These are phyloP conservation scores for Bothrops jararaca DNA, from an alignment of 2,113 vertebrate species.

Conservation along the genomic window DNA sequence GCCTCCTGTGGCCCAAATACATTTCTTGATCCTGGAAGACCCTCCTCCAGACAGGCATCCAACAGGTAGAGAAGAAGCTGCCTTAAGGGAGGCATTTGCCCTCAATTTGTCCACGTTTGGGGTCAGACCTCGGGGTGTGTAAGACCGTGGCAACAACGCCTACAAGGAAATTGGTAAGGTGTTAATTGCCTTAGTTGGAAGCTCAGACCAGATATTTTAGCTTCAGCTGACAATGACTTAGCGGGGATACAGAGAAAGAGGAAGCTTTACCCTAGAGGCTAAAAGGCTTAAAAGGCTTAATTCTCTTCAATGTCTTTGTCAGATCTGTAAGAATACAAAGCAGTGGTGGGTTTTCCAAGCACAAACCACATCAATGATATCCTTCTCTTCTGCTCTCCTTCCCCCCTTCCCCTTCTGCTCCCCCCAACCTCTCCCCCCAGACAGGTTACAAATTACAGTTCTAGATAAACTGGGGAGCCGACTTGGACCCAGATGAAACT, in stretches of 20 bases:
- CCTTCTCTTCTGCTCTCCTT: background rate
- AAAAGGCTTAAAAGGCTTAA: constrained; percentile 79
- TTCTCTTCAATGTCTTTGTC: constrained; percentile 80
- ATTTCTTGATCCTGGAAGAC: background rate
- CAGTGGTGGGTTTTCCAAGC: constrained; percentile 60
- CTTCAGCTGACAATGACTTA: constrained; percentile 58
- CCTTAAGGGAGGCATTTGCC: background rate
- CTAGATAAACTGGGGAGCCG: background rate
- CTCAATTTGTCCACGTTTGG: background rate
- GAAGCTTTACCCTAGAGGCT: constrained; percentile 81
- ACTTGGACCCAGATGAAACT: background rate
- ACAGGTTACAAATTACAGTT: background rate
- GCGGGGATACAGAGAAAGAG: constrained; percentile 62
- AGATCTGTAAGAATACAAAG: constrained; percentile 87
- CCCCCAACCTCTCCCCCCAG: background rate
- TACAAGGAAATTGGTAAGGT: constrained; percentile 58
- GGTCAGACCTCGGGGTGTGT: background rate
- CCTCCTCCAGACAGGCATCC: background rate
- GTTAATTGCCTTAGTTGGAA: constrained; percentile 45
- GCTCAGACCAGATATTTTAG: constrained; percentile 39
- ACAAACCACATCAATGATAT: background rate
- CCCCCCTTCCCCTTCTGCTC: background rate
- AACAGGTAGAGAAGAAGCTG: background rate
- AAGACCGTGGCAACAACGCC: constrained; percentile 15
- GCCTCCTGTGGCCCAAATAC: background rate